These are phyloP conservation scores for Platichthys flesus DNA, from an alignment of 2,113 vertebrate species.

Conservation along the genomic window DNA sequence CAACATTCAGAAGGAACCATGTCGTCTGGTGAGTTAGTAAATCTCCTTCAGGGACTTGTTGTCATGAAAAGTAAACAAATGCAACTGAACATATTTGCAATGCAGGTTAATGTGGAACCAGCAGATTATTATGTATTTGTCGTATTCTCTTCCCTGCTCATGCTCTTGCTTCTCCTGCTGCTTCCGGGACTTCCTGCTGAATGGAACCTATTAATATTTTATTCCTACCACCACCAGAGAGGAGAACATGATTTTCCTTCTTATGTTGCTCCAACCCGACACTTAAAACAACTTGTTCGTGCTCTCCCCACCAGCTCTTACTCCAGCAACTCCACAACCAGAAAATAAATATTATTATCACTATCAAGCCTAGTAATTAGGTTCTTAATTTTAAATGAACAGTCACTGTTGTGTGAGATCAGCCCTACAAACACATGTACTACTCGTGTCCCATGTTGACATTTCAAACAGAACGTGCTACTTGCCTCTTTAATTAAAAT, in stretches of 20 bases:
- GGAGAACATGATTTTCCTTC: background rate
- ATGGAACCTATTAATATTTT: constrained; percentile 53
- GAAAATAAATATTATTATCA: too few relatives aligned
- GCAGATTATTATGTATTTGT: constrained; percentile 16
- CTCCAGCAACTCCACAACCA: too few relatives aligned
- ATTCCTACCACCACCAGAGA: constrained; percentile 15
- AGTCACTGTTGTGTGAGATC: too few relatives aligned
- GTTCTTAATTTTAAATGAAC: too few relatives aligned
- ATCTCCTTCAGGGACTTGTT: background rate
- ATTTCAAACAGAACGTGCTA: too few relatives aligned
- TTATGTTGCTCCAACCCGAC: constrained; percentile 11
- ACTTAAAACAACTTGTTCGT: constrained; percentile 12
- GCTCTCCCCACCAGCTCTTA: too few relatives aligned
- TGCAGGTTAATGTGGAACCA: background rate
- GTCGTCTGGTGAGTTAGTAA: background rate
- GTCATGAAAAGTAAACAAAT: background rate
- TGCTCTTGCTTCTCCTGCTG: constrained; percentile 28
- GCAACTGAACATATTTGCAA: background rate
- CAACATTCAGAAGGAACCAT: too few relatives aligned
- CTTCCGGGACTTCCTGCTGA: constrained; percentile 37
- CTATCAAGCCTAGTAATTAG: too few relatives aligned
- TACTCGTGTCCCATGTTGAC: too few relatives aligned
- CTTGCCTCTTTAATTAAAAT: too few relatives aligned
- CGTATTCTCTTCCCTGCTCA: constrained; percentile 1
- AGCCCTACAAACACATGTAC: too few relatives aligned